These are phyloP conservation scores for Progne subis DNA, from an alignment of 2,113 vertebrate species.

Conservation along the genomic window DNA sequence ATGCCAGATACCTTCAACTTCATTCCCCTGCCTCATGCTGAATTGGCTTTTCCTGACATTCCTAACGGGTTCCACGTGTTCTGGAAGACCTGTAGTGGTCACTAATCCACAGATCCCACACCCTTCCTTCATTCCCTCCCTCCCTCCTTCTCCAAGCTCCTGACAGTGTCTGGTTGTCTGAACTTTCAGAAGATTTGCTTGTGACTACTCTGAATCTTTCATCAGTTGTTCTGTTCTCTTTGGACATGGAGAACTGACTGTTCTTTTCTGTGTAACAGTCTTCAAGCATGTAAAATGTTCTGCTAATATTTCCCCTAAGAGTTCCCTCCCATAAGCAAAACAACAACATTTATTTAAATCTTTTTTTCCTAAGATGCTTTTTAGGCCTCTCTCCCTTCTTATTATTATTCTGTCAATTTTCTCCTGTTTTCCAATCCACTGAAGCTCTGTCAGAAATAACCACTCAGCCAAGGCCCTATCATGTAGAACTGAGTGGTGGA, in stretches of 20 bases:
- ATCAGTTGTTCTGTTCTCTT: slow-evolving; percentile 28
- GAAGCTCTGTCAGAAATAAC: neutral
- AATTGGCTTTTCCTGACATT: neutral
- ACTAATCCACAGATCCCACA: neutral
- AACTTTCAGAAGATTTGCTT: neutral
- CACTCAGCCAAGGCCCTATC: neutral
- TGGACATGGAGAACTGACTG: neutral
- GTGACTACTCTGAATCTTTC: slow-evolving; percentile 22
- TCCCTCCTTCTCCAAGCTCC: neutral
- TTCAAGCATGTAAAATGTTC: neutral
- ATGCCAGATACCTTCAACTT: neutral
- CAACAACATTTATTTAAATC: neutral
- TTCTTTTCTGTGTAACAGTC: neutral
- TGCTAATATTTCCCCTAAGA: neutral
- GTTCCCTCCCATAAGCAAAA: neutral
- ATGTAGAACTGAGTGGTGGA: neutral
- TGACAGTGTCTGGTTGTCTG: neutral
- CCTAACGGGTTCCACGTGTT: neutral
- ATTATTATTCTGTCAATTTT: neutral
- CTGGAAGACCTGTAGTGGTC: neutral
- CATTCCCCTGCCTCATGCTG: neutral
- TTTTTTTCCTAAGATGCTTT: neutral
- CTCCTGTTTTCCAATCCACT: neutral
- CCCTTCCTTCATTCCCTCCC: neutral
- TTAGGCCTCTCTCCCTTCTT: neutral